Evolutionary conservation across 2,797 vertebrate genomes (phyloP), one percentile per base, ranked within the genome.

Genomic region (Leptoclinus maculatus): DNA sequence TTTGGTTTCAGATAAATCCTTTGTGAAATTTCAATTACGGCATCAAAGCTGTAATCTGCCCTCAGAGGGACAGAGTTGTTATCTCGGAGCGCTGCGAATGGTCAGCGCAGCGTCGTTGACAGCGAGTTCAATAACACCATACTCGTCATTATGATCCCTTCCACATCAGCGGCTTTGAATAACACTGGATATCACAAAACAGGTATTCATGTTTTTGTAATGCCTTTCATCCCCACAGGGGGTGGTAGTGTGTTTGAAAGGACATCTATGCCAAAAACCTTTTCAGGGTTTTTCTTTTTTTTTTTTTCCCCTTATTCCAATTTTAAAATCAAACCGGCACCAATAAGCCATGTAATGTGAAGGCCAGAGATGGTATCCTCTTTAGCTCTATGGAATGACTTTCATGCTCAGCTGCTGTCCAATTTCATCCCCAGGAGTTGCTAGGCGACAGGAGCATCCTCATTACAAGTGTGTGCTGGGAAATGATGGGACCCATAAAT

Each of bases 11-110:
- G 68, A 87, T 77, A 88, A 89, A 92, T 88, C 78, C 87, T 85
- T 91, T 92, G 83, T 91, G 91, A 91, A 91, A 88, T 91, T 91
- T 91, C 88, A 90, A 90, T 93, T 91, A 93, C 29, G 8, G 79
- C 85, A 74, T 86, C 88, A 88, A 83, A 83, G 89, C 87, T 67
- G 80, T 79, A 51, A 82, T 86, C 68, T 59, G 84, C 51, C 80
- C 80, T 76, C 69, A 3, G 62, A 75, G 78, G 80, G 82, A 78
- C 82, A 25, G 66, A 80, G 83, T 59, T 72, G 87, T 81, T 90
- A 79, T 79, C 49, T 39, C 53, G 10, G 70, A 77, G 66, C 82
- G 56, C 51, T 9, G 49, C 10, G 8, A 67, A 78, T 25, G 83
- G 86, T 76, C 84, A 66, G 45, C 21, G 27, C 82, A 0, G 62